phyloP scores from a whole-genome alignment of 2,888 invertebrate genomes.

The Acronicta leporina region DNA sequence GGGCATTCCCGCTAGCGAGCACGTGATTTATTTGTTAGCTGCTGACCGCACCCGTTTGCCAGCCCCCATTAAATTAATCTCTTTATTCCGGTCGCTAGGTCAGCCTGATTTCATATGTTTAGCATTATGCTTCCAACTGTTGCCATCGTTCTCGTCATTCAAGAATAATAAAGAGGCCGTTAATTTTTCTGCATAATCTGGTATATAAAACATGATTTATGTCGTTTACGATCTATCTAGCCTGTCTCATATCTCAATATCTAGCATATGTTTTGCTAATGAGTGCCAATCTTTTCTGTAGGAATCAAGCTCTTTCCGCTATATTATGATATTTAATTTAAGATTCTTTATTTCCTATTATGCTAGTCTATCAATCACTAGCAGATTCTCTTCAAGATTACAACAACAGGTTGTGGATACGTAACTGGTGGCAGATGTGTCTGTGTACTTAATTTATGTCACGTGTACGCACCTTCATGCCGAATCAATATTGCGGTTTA shows the following conservation, averaged over 20 bases:
- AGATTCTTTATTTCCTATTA: no score
- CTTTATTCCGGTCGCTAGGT: constrained; percentile 52
- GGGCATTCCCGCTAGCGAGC: constrained; percentile 28
- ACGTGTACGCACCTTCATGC: constrained; percentile 18
- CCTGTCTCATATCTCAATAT: no score
- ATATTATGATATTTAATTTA: no score
- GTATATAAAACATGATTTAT: no score
- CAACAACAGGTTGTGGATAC: not conserved
- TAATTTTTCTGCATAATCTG: no score
- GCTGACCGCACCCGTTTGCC: constrained; percentile 59
- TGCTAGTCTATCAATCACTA: no score
- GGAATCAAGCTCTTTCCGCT: no score
- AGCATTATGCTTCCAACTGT: constrained; percentile 11
- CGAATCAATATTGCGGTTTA: constrained; percentile 73
- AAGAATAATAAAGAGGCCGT: no score
- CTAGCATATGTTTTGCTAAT: no score
- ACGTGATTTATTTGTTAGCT: constrained; percentile 63
- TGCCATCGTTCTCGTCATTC: no score
- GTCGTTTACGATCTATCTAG: no score
- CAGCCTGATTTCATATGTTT: constrained; percentile 47
- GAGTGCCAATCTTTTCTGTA: no score
- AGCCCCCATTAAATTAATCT: constrained; percentile 57
- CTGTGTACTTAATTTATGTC: constrained; percentile 16
- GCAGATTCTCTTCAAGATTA: not conserved
- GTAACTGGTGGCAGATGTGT: not conserved